Evolutionary conservation across 2,888 invertebrate species (phyloP).

Genomic region (Pseudococcus viburni): DNA sequence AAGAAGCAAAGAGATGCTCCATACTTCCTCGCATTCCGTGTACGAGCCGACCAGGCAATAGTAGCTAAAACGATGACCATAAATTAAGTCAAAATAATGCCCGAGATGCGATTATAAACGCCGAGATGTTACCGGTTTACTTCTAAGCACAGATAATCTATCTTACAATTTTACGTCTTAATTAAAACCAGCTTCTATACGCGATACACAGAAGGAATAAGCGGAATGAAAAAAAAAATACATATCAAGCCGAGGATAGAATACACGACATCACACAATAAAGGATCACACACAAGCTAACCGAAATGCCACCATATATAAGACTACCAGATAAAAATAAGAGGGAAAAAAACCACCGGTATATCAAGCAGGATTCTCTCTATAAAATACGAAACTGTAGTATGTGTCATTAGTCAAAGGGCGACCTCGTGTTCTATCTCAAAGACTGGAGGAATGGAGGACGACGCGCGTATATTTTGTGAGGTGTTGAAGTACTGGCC

Average conservation of each 20-base stretch:
- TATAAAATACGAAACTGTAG: conserved; percentile 5
- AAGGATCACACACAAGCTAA: conserved; percentile 41
- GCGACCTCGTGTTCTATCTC: background rate
- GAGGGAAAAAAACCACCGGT: background rate
- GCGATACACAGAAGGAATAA: conserved; percentile 1
- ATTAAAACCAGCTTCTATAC: conserved; percentile 63
- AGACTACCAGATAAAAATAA: background rate
- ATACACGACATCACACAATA: conserved; percentile 25
- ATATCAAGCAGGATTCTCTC: background rate
- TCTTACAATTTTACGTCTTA: conserved; percentile 61
- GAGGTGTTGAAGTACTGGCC: conserved; percentile 26
- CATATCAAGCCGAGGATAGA: conserved; percentile 11
- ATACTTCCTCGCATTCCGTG: conserved; percentile 27
- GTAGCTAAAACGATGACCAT: conserved; percentile 64
- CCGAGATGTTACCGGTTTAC: conserved; percentile 59
- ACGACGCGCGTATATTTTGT: background rate
- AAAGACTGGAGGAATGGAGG: background rate
- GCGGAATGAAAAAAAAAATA: conserved; percentile 45
- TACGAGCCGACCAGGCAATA: background rate
- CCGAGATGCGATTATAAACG: conserved; percentile 59
- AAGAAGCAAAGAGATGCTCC: background rate
- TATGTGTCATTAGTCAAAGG: background rate
- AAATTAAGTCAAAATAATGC: conserved; percentile 63
- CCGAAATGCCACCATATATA: background rate
- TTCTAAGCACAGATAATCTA: conserved; percentile 62